These are phyloP conservation scores for Dynastes maya DNA, from an alignment of 2,888 invertebrate genomes.

Conservation along the genomic window DNA sequence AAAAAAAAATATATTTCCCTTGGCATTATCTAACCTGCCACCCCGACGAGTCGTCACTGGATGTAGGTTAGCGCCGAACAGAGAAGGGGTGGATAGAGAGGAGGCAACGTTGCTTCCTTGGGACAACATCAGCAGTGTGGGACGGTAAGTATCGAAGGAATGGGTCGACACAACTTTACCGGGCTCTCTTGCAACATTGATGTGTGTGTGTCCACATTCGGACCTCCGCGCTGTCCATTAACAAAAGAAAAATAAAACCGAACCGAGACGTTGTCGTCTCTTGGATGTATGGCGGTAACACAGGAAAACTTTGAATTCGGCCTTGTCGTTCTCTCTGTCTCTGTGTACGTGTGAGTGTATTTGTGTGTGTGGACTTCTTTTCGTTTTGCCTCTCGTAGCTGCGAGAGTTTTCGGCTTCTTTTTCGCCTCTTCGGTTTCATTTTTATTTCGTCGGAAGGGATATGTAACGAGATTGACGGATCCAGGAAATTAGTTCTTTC, in stretches of 20 bases:
- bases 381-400: slow-evolving; percentile 40
- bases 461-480: slow-evolving; percentile 43
- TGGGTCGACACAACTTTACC: slow-evolving; percentile 56
- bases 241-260: slow-evolving; percentile 62
- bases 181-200: slow-evolving; percentile 64
- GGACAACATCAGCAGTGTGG: not conserved
- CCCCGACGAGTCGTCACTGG: too few species aligned
- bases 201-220: slow-evolving; percentile 62
- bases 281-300: slow-evolving; percentile 15
- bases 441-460: slow-evolving; percentile 38
- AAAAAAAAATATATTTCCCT: too few species aligned
- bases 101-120: slow-evolving; percentile 7
- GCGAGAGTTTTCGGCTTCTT: slow-evolving; percentile 22
- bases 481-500: slow-evolving; percentile 56
- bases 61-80: not conserved
- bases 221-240: slow-evolving; percentile 53
- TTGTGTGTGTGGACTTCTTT: slow-evolving; percentile 10
- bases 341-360: not conserved
- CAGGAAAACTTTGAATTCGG: slow-evolving; percentile 18
- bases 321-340: not conserved
- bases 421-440: slow-evolving; percentile 1
- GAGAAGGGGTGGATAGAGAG: slow-evolving; percentile 1
- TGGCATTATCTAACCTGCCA: too few species aligned
- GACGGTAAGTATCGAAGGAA: not conserved
- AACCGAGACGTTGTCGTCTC: slow-evolving; percentile 33